These are phyloP conservation scores for Himalopsyche japonica DNA, from an alignment of 2,888 invertebrate species.

Conservation along the genomic window DNA sequence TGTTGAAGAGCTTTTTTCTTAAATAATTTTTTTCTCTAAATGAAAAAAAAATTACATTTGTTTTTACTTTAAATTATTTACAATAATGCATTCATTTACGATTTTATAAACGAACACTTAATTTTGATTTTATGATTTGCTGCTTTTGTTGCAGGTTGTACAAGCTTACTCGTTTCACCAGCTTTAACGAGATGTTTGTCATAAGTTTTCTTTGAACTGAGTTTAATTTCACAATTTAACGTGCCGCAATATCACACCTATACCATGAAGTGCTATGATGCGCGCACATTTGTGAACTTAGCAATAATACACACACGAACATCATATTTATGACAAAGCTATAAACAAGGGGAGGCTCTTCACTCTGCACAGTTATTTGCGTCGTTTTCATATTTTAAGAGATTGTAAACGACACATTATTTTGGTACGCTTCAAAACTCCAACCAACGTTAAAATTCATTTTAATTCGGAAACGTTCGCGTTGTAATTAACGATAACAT, in stretches of 20 bases:
- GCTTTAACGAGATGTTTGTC: constrained; percentile 10
- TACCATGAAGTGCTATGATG: not conserved
- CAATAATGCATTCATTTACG: no score
- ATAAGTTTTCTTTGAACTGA: constrained; percentile 9
- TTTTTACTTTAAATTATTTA: no score
- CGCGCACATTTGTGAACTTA: not conserved
- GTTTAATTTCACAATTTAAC: constrained; percentile 18
- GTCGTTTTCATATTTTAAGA: not conserved
- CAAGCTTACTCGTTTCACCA: not conserved
- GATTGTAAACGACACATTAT: not conserved
- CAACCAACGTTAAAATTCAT: not conserved
- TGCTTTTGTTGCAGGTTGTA: not conserved
- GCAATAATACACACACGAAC: not conserved
- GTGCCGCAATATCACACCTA: not conserved
- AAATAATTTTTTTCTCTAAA: no score
- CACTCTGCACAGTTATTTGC: not conserved
- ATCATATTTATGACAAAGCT: not conserved
- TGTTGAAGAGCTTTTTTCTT: no score
- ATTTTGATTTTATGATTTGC: not conserved
- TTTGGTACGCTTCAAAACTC: not conserved
- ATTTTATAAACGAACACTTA: no score
- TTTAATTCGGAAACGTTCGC: not conserved
- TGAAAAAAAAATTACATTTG: no score
- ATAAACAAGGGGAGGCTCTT: not conserved
- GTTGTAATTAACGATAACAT: no score